A percentile compares a stretch with the other conserved stretches of the same genome.
phyloP scores from a whole-genome alignment of 2,113 vertebrate genomes.

The Taxidea taxus region DNA sequence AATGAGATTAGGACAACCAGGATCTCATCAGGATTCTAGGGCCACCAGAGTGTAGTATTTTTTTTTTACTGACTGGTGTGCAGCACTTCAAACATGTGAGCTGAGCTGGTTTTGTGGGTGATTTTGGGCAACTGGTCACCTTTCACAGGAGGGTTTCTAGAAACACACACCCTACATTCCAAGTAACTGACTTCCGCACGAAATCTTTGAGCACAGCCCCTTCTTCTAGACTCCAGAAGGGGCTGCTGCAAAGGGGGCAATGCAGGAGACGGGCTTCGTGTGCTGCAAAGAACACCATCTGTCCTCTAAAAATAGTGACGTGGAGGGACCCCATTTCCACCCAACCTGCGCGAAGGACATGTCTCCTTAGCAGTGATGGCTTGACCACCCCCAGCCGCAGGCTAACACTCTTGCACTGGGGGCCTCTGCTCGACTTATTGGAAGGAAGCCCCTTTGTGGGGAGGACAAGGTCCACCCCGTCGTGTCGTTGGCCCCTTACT shows the following conservation, averaged over 20 bases:
- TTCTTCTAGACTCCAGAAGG: not conserved
- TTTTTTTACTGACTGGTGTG: not conserved
- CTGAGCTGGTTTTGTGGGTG: not conserved
- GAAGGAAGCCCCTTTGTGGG: not conserved
- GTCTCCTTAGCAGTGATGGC: accelerated
- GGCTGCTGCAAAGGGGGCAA: accelerated
- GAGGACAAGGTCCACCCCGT: not conserved
- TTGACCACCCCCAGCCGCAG: accelerated
- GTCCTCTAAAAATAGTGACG: not conserved
- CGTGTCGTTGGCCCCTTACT: not conserved
- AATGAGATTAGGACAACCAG: not conserved
- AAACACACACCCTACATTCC: not conserved
- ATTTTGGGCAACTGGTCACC: not conserved
- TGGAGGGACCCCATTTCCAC: accelerated
- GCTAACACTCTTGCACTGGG: not conserved
- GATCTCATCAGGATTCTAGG: not conserved
- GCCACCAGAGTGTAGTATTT: not conserved
- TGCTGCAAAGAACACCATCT: not conserved
- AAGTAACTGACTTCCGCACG: not conserved
- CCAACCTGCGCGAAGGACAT: accelerated
- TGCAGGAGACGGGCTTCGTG: not conserved
- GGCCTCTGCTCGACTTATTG: accelerated
- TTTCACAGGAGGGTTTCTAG: not conserved
- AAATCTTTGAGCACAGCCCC: not conserved
- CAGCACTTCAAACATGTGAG: not conserved